phyloP scores from a whole-genome alignment of 1,140 invertebrate genomes.

The Drosophila azteca region DNA sequence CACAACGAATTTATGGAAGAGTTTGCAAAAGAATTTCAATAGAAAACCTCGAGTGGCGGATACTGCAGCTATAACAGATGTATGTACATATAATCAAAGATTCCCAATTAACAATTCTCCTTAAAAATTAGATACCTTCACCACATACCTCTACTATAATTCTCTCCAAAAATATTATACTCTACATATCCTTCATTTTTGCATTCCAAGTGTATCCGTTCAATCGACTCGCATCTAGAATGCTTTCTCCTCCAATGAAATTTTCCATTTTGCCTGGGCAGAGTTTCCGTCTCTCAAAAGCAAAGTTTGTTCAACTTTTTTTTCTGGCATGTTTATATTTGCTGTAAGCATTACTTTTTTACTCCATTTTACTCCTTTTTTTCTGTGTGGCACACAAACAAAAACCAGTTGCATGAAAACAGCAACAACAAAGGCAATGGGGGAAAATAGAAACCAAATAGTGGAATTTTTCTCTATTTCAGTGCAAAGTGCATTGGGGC shows the following conservation, averaged over 20 bases:
- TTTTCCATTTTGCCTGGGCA: no score
- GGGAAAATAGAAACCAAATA: constrained; percentile 52
- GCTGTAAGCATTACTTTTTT: constrained; percentile 67
- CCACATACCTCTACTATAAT: no score
- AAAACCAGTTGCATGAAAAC: constrained; percentile 67
- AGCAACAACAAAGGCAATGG: constrained; percentile 23
- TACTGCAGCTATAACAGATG: no score
- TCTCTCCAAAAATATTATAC: no score
- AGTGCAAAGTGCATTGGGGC: constrained; percentile 71
- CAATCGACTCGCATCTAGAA: constrained; percentile 28
- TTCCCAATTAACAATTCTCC: no score
- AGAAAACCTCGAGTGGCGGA: no score
- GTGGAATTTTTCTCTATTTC: constrained; percentile 55
- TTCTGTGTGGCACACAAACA: constrained; percentile 48
- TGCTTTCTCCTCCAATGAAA: constrained; percentile 11
- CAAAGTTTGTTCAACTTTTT: constrained; percentile 72
- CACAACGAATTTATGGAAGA: background rate
- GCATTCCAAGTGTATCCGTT: constrained; percentile 28
- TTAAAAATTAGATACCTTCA: no score
- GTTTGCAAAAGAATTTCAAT: background rate
- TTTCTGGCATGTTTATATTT: constrained; percentile 52
- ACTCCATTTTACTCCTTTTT: constrained; percentile 35
- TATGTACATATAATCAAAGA: no score
- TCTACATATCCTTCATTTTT: no score
- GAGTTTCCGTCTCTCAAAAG: constrained; percentile 18